Conservation (phyloP, 2,797 vertebrate species). For the Nasua narica region DNA sequence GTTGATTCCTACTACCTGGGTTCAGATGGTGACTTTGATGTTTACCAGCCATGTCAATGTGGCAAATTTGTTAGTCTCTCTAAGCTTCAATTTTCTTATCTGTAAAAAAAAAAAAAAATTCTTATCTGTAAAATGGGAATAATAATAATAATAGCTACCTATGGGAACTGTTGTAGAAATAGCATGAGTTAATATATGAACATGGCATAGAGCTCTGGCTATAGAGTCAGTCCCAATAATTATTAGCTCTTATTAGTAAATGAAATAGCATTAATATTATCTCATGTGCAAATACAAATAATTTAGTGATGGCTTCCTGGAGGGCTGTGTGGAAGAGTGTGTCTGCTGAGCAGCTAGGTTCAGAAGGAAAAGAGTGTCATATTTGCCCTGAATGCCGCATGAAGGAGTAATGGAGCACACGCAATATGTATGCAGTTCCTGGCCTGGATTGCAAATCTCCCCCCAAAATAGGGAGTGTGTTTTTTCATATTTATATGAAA, state of each 20-base stretch:
- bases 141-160: background rate
- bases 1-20: background rate
- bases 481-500: background rate
- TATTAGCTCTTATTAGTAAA: background rate
- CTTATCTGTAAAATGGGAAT: background rate
- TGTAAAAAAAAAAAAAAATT: too few species aligned
- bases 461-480: background rate
- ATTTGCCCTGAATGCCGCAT: background rate
- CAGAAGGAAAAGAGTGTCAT: background rate
- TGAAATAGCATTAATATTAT: background rate
- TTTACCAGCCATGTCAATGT: background rate
- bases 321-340: background rate
- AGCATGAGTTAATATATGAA: background rate
- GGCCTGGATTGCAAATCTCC: background rate
- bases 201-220: background rate
- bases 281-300: background rate
- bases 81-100: background rate
- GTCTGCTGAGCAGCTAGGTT: background rate
- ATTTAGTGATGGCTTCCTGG: background rate
- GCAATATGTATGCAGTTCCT: background rate
- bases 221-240: background rate
- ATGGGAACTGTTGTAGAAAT: background rate
- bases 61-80: background rate
- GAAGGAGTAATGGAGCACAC: background rate
- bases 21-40: background rate